Conservation (phyloP, 1,140 invertebrate species). For the Ectropis grisescens region DNA sequence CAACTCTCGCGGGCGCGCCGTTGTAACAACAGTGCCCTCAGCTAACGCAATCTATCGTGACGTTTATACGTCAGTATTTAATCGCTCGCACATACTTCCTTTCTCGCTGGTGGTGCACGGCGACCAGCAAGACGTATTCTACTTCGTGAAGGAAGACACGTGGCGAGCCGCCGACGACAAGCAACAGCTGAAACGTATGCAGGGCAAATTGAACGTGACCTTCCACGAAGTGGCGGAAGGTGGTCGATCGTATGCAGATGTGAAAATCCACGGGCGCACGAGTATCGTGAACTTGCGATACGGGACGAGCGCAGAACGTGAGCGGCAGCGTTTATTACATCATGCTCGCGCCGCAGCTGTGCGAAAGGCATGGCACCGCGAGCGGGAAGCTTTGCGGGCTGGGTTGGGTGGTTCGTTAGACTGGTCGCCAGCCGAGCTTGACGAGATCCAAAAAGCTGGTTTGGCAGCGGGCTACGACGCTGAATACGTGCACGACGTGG, state of each 20-base stretch:
- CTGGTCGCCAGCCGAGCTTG: constrained; percentile 84
- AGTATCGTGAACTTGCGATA: constrained; percentile 89
- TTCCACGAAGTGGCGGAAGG: constrained; percentile 88
- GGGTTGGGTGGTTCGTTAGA: constrained; percentile 81
- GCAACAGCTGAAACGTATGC: constrained; percentile 87
- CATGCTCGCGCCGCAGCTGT: constrained; percentile 89
- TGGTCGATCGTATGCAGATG: constrained; percentile 80
- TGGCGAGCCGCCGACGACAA: constrained; percentile 91
- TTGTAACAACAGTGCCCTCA: constrained; percentile 87
- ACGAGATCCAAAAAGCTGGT: constrained; percentile 89
- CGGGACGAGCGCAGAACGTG: constrained; percentile 90
- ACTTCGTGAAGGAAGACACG: constrained; percentile 93
- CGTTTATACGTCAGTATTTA: constrained; percentile 94
- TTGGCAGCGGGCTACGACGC: constrained; percentile 88
- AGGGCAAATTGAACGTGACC: constrained; percentile 93
- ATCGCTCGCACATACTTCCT: constrained; percentile 88
- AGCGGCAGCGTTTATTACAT: constrained; percentile 88
- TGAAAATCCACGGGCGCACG: constrained; percentile 87
- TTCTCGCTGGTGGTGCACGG: constrained; percentile 92
- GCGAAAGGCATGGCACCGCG: constrained; percentile 92
- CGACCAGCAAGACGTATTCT: constrained; percentile 92
- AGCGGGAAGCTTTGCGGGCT: constrained; percentile 85
- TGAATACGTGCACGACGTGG: constrained; percentile 91
- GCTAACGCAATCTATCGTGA: constrained; percentile 91
- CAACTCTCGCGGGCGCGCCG: constrained; percentile 81